phyloP scores from a whole-genome alignment of 2,888 invertebrate species.

The Didymodactylos carnosus region DNA sequence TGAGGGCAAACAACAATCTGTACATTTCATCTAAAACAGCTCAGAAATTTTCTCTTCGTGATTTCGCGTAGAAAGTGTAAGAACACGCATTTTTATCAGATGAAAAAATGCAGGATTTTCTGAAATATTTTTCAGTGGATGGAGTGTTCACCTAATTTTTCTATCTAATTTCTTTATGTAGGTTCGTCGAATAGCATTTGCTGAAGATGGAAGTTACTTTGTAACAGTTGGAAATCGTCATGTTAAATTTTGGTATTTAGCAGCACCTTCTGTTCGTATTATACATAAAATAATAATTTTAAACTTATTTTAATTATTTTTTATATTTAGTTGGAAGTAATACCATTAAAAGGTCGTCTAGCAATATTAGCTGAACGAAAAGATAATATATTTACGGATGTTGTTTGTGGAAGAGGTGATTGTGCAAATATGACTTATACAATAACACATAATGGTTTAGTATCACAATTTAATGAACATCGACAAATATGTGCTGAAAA shows the following conservation, averaged over 20 bases:
- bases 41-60: too few relatives aligned
- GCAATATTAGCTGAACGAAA: slow-evolving; percentile 89
- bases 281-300: background rate
- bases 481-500: slow-evolving; percentile 72
- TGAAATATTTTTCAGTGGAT: too few relatives aligned
- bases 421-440: slow-evolving; percentile 70
- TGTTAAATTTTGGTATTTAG: slow-evolving; percentile 93
- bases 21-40: too few relatives aligned
- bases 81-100: too few relatives aligned
- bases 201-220: slow-evolving; percentile 83
- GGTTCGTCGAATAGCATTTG: slow-evolving; percentile 55
- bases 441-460: slow-evolving; percentile 70
- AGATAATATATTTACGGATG: slow-evolving; percentile 93
- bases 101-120: too few relatives aligned
- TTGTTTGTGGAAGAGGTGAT: slow-evolving; percentile 66
- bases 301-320: background rate
- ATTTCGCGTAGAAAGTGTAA: too few relatives aligned
- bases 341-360: slow-evolving; percentile 50
- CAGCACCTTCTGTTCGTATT: slow-evolving; percentile 26
- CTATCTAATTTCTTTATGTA: background rate
- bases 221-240: slow-evolving; percentile 93
- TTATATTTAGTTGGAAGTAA: slow-evolving; percentile 24
- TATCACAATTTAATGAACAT: slow-evolving; percentile 85
- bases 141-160: too few relatives aligned
- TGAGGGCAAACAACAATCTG: too few relatives aligned